phyloP scores from a whole-genome alignment of 2,888 invertebrate species.

The Hydriomena furcata region DNA sequence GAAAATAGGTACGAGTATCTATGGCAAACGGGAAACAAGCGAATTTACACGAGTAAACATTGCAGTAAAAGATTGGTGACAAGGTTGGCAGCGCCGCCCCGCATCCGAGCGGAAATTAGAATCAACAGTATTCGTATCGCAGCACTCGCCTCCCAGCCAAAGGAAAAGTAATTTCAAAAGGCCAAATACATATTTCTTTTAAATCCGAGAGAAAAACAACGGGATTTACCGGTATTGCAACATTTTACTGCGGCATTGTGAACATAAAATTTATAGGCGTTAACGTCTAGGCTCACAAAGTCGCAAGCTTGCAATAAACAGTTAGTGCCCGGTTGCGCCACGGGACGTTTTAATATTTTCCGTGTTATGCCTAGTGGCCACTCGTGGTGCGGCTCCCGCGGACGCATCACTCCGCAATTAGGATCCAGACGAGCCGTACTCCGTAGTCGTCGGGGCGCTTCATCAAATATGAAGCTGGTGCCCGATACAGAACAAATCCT shows the following conservation, averaged over 20 bases:
- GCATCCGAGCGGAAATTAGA: constrained; percentile 68
- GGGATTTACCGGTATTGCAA: constrained; percentile 73
- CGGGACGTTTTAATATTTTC: constrained; percentile 69
- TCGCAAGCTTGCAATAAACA: constrained; percentile 69
- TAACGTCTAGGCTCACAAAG: constrained; percentile 63
- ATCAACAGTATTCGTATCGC: constrained; percentile 46
- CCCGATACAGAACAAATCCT: constrained; percentile 65
- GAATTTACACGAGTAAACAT: constrained; percentile 24
- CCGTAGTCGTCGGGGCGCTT: constrained; percentile 61
- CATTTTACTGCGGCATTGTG: constrained; percentile 73
- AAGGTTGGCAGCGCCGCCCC: constrained; percentile 29
- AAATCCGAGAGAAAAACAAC: constrained; percentile 64
- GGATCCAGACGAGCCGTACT: constrained; percentile 70
- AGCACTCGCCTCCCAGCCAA: constrained; percentile 31
- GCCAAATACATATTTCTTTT: constrained; percentile 54
- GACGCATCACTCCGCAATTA: constrained; percentile 70
- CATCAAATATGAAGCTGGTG: constrained; percentile 74
- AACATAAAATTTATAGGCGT: constrained; percentile 77
- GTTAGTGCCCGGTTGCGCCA: constrained; percentile 60
- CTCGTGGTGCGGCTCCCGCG: constrained; percentile 35
- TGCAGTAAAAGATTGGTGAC: constrained; percentile 30
- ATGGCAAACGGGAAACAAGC: constrained; percentile 20
- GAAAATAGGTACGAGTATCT: constrained; percentile 10
- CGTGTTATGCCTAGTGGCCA: constrained; percentile 29
- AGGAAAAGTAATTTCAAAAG: constrained; percentile 47